Evolutionary conservation across 1,140 invertebrate genomes (phyloP).

Genomic region (Fopius arisanus): DNA sequence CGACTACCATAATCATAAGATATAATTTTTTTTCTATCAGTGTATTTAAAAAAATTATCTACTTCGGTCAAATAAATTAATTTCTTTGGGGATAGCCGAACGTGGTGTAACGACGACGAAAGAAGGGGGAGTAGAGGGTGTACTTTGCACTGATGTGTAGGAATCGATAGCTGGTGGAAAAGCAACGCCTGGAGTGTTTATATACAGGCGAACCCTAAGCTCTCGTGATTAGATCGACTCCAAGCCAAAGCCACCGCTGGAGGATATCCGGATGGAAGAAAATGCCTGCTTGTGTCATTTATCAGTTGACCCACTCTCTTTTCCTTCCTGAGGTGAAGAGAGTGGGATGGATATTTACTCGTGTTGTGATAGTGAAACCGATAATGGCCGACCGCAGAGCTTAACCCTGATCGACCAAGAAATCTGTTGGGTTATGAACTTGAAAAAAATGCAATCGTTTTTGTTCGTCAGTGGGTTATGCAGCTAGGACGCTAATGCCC

Average conservation of each 20-base stretch:
- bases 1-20: too few relatives aligned
- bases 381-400: not conserved
- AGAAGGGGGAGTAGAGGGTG: not conserved
- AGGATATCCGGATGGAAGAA: not conserved
- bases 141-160: not conserved
- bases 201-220: not conserved
- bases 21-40: too few relatives aligned
- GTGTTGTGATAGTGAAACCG: not conserved
- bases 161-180: not conserved
- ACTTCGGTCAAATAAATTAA: too few relatives aligned
- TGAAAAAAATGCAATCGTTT: too few relatives aligned
- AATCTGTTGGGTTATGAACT: not conserved
- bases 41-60: too few relatives aligned
- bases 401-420: not conserved
- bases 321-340: not conserved
- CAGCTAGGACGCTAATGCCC: too few relatives aligned
- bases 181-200: not conserved
- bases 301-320: not conserved
- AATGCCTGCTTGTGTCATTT: not conserved
- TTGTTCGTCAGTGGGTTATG: too few relatives aligned
- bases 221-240: not conserved
- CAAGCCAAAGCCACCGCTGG: not conserved
- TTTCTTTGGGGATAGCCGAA: too few relatives aligned
- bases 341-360: not conserved
- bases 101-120: not conserved